Conservation (phyloP, 2,888 invertebrate genomes). For the Amphipoea lucens region DNA sequence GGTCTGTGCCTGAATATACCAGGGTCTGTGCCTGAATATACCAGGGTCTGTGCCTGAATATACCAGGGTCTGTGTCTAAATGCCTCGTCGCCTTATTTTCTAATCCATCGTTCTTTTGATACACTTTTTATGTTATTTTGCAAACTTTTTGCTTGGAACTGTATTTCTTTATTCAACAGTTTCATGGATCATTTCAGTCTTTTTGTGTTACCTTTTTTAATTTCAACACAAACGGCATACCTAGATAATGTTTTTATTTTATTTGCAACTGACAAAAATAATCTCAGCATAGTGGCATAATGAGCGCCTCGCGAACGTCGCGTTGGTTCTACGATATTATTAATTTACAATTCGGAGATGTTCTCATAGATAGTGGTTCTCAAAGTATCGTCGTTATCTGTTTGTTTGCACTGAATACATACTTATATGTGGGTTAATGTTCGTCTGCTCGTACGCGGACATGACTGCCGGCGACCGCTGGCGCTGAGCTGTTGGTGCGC, state of each 20-base stretch:
- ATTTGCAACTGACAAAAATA: not conserved
- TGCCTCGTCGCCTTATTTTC: not conserved
- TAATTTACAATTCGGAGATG: conserved; percentile 28
- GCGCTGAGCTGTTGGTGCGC: conserved; percentile 18
- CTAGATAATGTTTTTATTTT: not conserved
- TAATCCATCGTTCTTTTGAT: not conserved
- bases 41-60: no score
- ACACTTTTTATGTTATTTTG: not conserved
- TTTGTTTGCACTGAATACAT: conserved; percentile 49
- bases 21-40: not conserved
- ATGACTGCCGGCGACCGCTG: not conserved
- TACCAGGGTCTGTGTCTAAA: not conserved
- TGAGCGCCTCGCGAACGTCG: not conserved
- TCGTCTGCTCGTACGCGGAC: conserved; percentile 18
- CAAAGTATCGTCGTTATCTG: conserved; percentile 37
- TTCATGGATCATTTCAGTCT: not conserved
- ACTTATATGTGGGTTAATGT: conserved; percentile 55
- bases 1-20: not conserved
- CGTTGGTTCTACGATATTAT: not conserved
- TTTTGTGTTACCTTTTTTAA: conserved; percentile 2
- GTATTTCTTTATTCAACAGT: conserved; percentile 10
- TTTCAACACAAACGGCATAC: not conserved
- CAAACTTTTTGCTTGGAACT: conserved; percentile 2
- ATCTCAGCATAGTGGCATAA: not conserved
- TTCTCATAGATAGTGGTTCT: conserved; percentile 25